Evolutionary conservation across 2,888 invertebrate genomes (phyloP), one percentile per base, ranked within the genome.

Genomic region (Dioctria rufipes): DNA sequence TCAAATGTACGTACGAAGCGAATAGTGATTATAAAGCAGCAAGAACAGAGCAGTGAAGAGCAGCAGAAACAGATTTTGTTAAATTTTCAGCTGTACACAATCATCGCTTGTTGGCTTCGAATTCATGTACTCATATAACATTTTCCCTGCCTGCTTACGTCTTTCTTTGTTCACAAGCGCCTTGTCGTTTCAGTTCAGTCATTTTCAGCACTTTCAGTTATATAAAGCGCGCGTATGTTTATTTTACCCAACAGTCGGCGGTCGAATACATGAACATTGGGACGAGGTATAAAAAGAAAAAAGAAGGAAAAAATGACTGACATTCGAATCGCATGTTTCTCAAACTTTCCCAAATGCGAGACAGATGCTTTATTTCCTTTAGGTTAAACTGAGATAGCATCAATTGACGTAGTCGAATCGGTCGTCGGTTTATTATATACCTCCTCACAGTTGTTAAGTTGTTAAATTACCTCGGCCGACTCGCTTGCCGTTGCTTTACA

Each of bases 191-290:
- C 73, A 73, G 73, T 73, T 73, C 73, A 73, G 73, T 73, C 73
- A 73, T 73, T 73, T 73, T 73, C 73, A 73, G 73, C 66, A 69
- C 69, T 69, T 69, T 51, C 54, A 73, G 73, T 73, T 73, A 73
- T 73, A 73, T 73, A 73, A 73, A 73, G 9, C 58, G 43, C 5
- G 42, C 67, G 67, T 71, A 71, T 71, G 71, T 71, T 73, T 73
- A 73, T 73, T 73, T 73, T 73, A 60, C 73, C 25, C 58, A 58
- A 58, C 73, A 73, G 73, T 73, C 73, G 73, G 73, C 58, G 73
- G 51, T 51, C 69, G 51, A 51, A 73, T 73, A 73, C 73, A 73
- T 73, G 60, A 25, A 25, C 25, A 25, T 25, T 0, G 25, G 25
- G 73, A 73, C 73, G 73, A 42, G 71, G 73, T 25, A 25, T 25